phyloP scores from a whole-genome alignment of 2,888 invertebrate species.

The Panzeria rudis region DNA sequence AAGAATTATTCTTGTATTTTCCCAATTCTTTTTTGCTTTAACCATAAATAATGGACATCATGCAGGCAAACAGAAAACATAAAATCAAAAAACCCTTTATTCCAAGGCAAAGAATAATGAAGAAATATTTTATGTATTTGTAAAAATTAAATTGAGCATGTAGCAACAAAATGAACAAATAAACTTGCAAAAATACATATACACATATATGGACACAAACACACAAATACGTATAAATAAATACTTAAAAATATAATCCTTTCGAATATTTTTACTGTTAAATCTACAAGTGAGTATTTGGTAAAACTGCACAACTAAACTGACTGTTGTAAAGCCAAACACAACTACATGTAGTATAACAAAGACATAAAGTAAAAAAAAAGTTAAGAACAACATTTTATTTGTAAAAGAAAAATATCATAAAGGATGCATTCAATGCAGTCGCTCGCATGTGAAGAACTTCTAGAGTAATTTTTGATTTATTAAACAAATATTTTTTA shows the following conservation, averaged over 20 bases:
- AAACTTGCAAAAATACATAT: background rate
- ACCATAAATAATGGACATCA: background rate
- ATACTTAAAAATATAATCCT: background rate
- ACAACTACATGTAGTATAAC: background rate
- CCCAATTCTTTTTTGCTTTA: background rate
- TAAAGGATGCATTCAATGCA: constrained; percentile 23
- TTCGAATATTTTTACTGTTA: constrained; percentile 6
- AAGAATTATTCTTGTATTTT: background rate
- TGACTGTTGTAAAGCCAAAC: background rate
- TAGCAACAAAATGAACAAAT: background rate
- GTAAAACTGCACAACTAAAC: constrained; percentile 4
- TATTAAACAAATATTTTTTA: constrained; percentile 28
- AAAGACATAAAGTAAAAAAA: background rate
- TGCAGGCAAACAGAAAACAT: background rate
- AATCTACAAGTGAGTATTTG: constrained; percentile 13
- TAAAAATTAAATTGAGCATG: constrained; percentile 56
- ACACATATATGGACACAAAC: background rate
- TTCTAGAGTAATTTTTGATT: constrained; percentile 21
- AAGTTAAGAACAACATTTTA: background rate
- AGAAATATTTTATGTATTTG: constrained; percentile 41
- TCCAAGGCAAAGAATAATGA: background rate
- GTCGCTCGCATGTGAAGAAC: background rate
- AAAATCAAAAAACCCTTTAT: background rate
- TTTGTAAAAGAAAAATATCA: background rate
- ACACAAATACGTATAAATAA: background rate